Percentiles rank a stretch among this genome's conserved stretches.
Evolutionary conservation across 1,140 invertebrate species (phyloP).

Genomic region (Steinernema feltiae): DNA sequence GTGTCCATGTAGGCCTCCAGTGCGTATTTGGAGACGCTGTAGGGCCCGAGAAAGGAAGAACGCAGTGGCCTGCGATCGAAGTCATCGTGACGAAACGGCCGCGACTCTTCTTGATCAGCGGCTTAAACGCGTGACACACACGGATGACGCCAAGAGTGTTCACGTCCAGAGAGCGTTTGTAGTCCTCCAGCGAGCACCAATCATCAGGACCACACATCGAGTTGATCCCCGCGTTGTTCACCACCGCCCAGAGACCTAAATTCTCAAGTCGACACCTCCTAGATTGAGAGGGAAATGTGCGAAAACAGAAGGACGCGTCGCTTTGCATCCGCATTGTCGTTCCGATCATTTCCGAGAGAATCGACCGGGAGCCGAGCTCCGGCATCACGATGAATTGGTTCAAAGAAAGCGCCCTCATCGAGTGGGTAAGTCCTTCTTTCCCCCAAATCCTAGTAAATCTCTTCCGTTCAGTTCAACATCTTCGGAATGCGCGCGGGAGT

Average conservation of each 20-base stretch:
- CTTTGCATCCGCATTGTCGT: too few species aligned
- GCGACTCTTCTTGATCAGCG: not conserved
- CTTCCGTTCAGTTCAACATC: too few species aligned
- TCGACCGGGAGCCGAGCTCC: too few species aligned
- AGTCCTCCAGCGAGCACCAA: constrained; percentile 3
- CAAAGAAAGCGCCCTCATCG: not conserved
- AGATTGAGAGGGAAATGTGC: too few species aligned
- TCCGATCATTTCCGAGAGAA: too few species aligned
- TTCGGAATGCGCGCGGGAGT: not conserved
- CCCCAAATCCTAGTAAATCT: not conserved
- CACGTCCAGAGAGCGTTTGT: not conserved
- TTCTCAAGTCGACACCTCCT: too few species aligned
- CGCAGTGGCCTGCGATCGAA: not conserved
- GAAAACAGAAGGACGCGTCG: too few species aligned
- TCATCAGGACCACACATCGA: constrained; percentile 4
- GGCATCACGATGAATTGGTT: not conserved
- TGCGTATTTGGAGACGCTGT: not conserved
- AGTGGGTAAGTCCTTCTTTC: not conserved
- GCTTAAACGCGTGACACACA: constrained; percentile 13
- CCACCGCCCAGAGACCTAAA: constrained; percentile 6
- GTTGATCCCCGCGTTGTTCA: constrained; percentile 11
- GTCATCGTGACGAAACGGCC: not conserved
- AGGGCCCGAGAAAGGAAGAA: not conserved
- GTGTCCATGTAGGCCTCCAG: constrained; percentile 11
- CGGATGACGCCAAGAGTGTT: constrained; percentile 13